These are phyloP conservation scores for Brachyptera risi DNA, from an alignment of 2,888 invertebrate genomes.

Conservation along the genomic window DNA sequence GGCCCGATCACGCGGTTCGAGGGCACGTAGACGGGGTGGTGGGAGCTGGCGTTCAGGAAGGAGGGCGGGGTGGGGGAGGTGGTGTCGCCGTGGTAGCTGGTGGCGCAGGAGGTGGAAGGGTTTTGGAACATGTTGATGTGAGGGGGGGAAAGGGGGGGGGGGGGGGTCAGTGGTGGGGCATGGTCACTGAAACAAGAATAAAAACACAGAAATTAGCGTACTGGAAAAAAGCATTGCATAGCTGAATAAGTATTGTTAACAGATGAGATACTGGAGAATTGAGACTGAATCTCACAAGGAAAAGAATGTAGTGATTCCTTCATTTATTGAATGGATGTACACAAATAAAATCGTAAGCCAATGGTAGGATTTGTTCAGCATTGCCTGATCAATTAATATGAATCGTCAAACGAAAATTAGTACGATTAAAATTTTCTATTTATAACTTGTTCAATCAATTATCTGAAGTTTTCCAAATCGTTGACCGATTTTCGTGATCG, in stretches of 20 bases:
- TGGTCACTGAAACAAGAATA: not conserved
- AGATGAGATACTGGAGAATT: not conserved
- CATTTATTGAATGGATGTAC: no score
- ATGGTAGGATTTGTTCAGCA: no score
- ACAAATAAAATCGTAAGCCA: no score
- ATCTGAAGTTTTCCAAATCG: no score
- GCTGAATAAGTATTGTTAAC: not conserved
- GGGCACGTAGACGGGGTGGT: slow-evolving; percentile 61
- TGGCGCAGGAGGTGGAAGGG: not conserved
- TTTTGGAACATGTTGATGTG: not conserved
- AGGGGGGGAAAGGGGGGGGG: not conserved
- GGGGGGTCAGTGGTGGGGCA: not conserved
- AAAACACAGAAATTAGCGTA: not conserved
- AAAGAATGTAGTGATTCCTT: not conserved
- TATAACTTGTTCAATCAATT: no score
- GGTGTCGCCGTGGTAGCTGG: not conserved
- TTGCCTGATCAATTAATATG: no score
- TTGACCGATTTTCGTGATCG: no score
- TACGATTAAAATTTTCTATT: no score
- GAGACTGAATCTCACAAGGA: not conserved
- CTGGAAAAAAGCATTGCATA: not conserved
- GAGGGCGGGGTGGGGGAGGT: not conserved
- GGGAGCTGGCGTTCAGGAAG: not conserved
- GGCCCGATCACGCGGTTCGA: slow-evolving; percentile 50
- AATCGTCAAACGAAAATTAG: no score